Conservation (phyloP, 2,797 vertebrate genomes). For the Prunella strophiata region DNA sequence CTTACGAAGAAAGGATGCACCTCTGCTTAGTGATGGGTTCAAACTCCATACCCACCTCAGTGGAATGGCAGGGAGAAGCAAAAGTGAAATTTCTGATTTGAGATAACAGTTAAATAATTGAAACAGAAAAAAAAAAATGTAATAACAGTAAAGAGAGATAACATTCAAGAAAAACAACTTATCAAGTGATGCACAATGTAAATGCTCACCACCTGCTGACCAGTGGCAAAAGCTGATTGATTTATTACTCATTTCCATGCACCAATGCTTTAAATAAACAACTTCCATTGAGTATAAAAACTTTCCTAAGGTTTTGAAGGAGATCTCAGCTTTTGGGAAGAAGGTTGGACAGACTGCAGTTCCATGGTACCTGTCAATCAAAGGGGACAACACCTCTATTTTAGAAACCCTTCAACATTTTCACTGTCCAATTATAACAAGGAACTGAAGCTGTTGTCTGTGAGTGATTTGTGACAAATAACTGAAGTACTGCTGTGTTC, state of each 20-base stretch:
- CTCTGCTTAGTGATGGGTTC: neutral
- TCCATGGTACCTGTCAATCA: neutral
- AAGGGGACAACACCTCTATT: slow-evolving; percentile 28
- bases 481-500: neutral
- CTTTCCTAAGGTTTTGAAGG: neutral
- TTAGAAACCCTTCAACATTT: slow-evolving; percentile 11
- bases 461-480: slow-evolving; percentile 42
- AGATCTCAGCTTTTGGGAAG: neutral
- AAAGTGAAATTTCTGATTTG: neutral
- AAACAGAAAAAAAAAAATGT: neutral
- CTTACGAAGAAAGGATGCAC: neutral
- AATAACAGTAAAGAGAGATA: neutral
- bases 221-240: neutral
- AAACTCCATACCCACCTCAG: neutral
- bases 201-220: neutral
- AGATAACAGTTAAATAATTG: neutral
- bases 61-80: neutral
- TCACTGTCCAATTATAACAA: slow-evolving; percentile 25
- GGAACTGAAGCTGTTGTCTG: neutral
- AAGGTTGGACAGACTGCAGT: neutral
- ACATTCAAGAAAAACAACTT: neutral
- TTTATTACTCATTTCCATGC: neutral
- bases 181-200: neutral
- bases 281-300: neutral
- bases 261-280: slow-evolving; percentile 11